A percentile compares a stretch with the other conserved stretches of the same genome.
These are phyloP conservation scores for Drosophila formosana DNA, from an alignment of 2,888 invertebrate species.

Conservation along the genomic window DNA sequence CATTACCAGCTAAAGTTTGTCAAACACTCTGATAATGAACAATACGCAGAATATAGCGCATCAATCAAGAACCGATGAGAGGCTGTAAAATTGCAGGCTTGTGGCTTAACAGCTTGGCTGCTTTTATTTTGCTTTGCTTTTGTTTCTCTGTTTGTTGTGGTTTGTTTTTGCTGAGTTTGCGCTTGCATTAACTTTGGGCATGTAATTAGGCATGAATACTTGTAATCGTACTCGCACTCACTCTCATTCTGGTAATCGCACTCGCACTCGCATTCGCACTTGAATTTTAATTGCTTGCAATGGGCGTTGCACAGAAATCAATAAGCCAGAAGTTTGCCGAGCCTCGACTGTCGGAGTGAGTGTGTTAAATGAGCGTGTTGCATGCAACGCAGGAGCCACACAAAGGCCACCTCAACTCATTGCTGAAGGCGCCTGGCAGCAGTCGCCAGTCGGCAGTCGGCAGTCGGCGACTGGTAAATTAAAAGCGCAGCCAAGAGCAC, in stretches of 20 bases:
- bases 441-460: neutral
- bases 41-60: neutral
- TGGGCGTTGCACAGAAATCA: constrained; percentile 55
- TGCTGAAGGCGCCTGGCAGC: constrained; percentile 7
- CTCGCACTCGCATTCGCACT: constrained; percentile 4
- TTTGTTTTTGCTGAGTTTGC: constrained; percentile 20
- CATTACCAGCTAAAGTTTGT: neutral
- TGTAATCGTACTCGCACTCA: constrained; percentile 11
- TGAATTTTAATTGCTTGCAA: constrained; percentile 65
- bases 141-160: constrained; percentile 10
- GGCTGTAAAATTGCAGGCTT: constrained; percentile 11
- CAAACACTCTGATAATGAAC: no score
- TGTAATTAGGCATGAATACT: constrained; percentile 67
- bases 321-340: constrained; percentile 42
- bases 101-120: constrained; percentile 12
- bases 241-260: neutral
- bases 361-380: constrained; percentile 59
- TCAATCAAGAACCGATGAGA: constrained; percentile 33
- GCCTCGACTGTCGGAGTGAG: constrained; percentile 15
- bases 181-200: constrained; percentile 43
- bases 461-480: constrained; percentile 19
- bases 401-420: constrained; percentile 22
- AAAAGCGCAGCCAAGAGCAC: constrained; percentile 30
- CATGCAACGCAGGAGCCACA: constrained; percentile 49
- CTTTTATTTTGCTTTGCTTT: constrained; percentile 1